phyloP scores from a whole-genome alignment of 2,888 invertebrate species.

The Spisula subtruncata region DNA sequence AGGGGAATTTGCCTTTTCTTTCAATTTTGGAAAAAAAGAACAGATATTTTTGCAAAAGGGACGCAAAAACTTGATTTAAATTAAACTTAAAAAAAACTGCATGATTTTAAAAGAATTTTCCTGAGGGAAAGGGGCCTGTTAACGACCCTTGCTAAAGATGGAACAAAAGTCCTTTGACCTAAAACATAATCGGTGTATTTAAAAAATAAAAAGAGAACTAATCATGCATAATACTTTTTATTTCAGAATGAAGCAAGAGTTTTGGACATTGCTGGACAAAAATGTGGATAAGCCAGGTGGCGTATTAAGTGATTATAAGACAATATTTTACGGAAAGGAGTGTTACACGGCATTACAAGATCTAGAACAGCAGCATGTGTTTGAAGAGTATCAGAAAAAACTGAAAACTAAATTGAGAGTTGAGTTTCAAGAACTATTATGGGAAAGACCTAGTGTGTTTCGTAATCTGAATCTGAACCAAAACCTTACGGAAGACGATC shows the following conservation, averaged over 20 bases:
- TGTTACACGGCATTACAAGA: conserved; percentile 97
- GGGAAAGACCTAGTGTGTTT: conserved; percentile 97
- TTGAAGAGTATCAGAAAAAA: conserved; percentile 95
- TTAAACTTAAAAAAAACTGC: too few relatives aligned
- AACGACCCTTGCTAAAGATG: too few relatives aligned
- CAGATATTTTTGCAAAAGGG: too few relatives aligned
- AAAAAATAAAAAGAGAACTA: too few relatives aligned
- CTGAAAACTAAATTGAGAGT: conserved; percentile 93
- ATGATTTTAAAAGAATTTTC: too few relatives aligned
- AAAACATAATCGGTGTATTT: too few relatives aligned
- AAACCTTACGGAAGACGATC: conserved; percentile 97
- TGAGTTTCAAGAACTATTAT: conserved; percentile 96
- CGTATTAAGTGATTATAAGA: conserved; percentile 93
- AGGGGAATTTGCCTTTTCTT: too few relatives aligned
- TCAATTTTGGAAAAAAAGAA: too few relatives aligned
- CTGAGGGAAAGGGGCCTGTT: too few relatives aligned
- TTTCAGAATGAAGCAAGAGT: conserved; percentile 96
- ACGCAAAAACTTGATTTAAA: too few relatives aligned
- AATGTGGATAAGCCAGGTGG: conserved; percentile 92
- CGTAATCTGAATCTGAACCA: conserved; percentile 96
- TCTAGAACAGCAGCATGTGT: conserved; percentile 96
- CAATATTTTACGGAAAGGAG: conserved; percentile 97
- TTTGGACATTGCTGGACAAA: conserved; percentile 96
- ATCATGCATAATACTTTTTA: background rate
- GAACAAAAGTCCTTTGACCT: too few relatives aligned